phyloP scores from a whole-genome alignment of 2,797 vertebrate species.

The Gymnopithys bicolor region DNA sequence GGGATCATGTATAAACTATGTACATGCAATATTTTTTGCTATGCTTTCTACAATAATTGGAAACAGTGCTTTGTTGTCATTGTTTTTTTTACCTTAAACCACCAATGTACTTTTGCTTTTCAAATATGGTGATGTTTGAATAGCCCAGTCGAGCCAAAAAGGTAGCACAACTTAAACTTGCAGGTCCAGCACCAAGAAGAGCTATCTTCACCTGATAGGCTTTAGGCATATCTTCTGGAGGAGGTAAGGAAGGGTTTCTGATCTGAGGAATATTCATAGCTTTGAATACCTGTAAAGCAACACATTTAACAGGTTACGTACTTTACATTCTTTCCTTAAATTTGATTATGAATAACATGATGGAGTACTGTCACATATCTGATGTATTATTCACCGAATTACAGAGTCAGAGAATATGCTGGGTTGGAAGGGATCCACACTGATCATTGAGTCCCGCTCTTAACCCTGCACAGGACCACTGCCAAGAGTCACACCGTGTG shows the following conservation, averaged over 20 bases:
- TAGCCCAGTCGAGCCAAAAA: conserved; percentile 94
- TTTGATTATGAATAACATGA: not conserved
- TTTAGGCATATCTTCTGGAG: conserved; percentile 82
- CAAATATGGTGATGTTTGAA: conserved; percentile 90
- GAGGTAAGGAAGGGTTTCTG: conserved; percentile 84
- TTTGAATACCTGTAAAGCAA: conserved; percentile 88
- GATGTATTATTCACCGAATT: not conserved
- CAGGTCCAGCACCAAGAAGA: conserved; percentile 92
- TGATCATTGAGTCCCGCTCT: not conserved
- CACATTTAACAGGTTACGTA: conserved; percentile 6
- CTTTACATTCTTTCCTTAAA: not conserved
- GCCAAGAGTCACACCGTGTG: not conserved
- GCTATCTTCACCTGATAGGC: conserved; percentile 87
- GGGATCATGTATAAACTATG: not conserved
- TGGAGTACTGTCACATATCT: not conserved
- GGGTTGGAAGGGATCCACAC: not conserved
- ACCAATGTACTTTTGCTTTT: conserved; percentile 88
- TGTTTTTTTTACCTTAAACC: conserved; percentile 87
- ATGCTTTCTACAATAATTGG: not conserved
- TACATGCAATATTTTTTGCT: not conserved
- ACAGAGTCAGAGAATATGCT: not conserved
- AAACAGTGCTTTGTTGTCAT: not conserved
- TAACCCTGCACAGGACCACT: not conserved
- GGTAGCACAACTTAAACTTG: conserved; percentile 91
- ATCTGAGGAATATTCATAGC: conserved; percentile 93